Conservation (phyloP, 1,140 invertebrate genomes). For the Trichoplusia ni region DNA sequence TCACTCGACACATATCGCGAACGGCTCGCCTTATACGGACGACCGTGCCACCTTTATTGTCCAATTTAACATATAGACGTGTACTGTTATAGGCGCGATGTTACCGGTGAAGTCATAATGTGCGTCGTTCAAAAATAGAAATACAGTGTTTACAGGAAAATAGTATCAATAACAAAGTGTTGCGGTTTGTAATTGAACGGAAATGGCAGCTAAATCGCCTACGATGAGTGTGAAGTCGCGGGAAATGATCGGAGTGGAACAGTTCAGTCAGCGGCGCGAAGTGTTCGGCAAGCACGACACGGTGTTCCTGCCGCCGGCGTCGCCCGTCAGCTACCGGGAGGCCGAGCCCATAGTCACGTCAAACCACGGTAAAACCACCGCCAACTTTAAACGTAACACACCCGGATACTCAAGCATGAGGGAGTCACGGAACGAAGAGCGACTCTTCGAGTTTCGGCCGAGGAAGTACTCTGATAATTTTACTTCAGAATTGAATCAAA, state of each 20-base stretch:
- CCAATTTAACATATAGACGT: slow-evolving; percentile 74
- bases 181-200: slow-evolving; percentile 78
- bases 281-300: slow-evolving; percentile 76
- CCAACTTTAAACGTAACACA: slow-evolving; percentile 73
- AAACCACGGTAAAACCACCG: slow-evolving; percentile 73
- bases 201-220: slow-evolving; percentile 77
- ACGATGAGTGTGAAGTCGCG: slow-evolving; percentile 74
- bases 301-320: slow-evolving; percentile 68
- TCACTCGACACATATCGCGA: slow-evolving; percentile 76
- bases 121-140: slow-evolving; percentile 76
- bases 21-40: slow-evolving; percentile 71
- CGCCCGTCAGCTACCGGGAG: slow-evolving; percentile 57
- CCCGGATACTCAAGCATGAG: slow-evolving; percentile 74
- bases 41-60: slow-evolving; percentile 74
- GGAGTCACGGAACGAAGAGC: slow-evolving; percentile 65
- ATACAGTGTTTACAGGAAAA: slow-evolving; percentile 78
- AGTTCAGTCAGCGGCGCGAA: slow-evolving; percentile 77
- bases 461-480: slow-evolving; percentile 77
- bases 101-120: slow-evolving; percentile 79
- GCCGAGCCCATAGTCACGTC: slow-evolving; percentile 73
- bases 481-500: slow-evolving; percentile 73
- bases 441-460: slow-evolving; percentile 63
- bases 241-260: slow-evolving; percentile 74
- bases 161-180: slow-evolving; percentile 77
- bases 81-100: slow-evolving; percentile 71